Base-by-base conservation (phyloP, 1,140 invertebrate genomes). In the Hylaeus anthracinus region DNA sequence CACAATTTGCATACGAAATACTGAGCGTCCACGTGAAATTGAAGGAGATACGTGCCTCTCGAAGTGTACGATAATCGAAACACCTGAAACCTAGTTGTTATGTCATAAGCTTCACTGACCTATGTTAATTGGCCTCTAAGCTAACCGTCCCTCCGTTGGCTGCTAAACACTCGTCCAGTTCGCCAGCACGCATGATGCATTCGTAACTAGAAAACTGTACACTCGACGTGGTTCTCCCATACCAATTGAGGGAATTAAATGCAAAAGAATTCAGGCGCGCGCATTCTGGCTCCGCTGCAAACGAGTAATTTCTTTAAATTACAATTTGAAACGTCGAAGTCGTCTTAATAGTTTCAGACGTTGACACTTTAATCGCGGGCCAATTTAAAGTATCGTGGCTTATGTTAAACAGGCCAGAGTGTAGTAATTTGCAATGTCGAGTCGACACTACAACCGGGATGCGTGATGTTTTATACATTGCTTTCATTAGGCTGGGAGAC, bases 101-200 rank as follows among this genome's bases (percentile, higher is more conserved):
- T 79, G 69, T 72, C 58, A 79, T 64, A 64, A 72, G 71, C 69
- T 64, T 72, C 69, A 79, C 69, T 79, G 76, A 79, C 69, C 76
- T 72, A 79, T 72, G 76, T 72, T 79, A 72, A 72, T 79, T 79
- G 69, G 58, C 26, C 8, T 63, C 55, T 55, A 64, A 72, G 69
- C 26, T 37, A 12, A 6, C 60, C 41, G 26, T 39, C 41, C 76
- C 55, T 79, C 41, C 69, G 14, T 41, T 15, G 69, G 43, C 58
- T 79, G 66, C n/a, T 71, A 78, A 77, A 58, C 58, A 37, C n/a
- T 53, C 51, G 48, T 55, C 60, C 55, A 79, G 69, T 64, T 72
- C 69, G 3, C 58, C 15, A 6, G 69, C 12, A 64, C 76, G 76
- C 48, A 5, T 39, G 15, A 45, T 15, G 69, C 76, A 79, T 79